phyloP scores from a whole-genome alignment of 2,113 vertebrate genomes.

The Grantiella picta region DNA sequence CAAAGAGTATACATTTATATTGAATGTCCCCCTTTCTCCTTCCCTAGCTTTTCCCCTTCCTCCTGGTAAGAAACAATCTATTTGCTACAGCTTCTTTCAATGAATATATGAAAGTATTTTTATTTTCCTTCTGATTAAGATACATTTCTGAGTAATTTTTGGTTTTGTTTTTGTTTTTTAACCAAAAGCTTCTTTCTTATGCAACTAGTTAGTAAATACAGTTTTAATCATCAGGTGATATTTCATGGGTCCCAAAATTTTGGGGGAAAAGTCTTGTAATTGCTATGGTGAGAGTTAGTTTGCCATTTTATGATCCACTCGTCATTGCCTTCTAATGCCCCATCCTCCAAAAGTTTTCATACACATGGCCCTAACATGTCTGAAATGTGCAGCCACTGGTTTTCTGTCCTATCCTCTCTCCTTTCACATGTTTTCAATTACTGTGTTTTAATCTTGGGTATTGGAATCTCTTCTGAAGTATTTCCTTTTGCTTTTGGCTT shows the following conservation, averaged over 20 bases:
- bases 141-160: not conserved
- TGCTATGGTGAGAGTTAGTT: not conserved
- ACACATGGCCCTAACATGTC: not conserved
- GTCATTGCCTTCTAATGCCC: not conserved
- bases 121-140: not conserved
- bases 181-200: not conserved
- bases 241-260: not conserved
- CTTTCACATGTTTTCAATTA: not conserved
- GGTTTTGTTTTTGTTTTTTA: not conserved
- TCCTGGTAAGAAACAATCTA: not conserved
- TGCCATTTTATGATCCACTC: not conserved
- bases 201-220: not conserved
- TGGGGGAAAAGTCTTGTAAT: not conserved
- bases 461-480: not conserved
- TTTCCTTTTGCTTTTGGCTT: not conserved
- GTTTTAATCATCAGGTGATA: not conserved
- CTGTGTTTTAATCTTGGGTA: not conserved
- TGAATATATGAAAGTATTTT: not conserved
- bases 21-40: not conserved
- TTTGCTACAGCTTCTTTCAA: not conserved
- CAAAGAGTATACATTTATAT: not conserved
- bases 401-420: not conserved
- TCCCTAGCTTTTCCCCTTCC: not conserved
- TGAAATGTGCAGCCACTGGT: not conserved
- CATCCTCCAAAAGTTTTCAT: not conserved